Conservation (phyloP, 2,113 vertebrate genomes). For the Chitala chitala region DNA sequence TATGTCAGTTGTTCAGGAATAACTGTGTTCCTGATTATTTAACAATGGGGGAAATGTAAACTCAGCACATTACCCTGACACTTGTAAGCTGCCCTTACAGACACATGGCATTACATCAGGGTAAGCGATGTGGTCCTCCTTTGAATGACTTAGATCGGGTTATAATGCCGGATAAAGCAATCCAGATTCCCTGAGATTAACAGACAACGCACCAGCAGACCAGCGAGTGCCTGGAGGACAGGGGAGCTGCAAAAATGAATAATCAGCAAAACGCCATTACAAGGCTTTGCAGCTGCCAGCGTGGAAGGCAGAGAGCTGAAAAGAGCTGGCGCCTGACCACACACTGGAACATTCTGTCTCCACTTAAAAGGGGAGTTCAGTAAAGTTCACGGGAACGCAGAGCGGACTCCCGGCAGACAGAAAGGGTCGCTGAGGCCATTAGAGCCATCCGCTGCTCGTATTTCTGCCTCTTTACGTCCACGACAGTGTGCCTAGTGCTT, state of each 20-base stretch:
- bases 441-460: neutral
- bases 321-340: neutral
- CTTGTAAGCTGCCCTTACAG: too few relatives aligned
- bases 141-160: too few relatives aligned
- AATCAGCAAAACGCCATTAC: neutral
- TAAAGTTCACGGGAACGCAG: neutral
- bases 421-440: neutral
- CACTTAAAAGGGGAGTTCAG: neutral
- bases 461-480: neutral
- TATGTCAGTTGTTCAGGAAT: too few relatives aligned
- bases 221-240: neutral
- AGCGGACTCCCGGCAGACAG: neutral
- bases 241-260: neutral
- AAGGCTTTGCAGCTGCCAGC: neutral
- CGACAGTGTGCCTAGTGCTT: neutral
- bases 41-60: too few relatives aligned
- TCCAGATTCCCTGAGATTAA: conserved; percentile 5
- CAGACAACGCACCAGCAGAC: neutral
- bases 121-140: too few relatives aligned
- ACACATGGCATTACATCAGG: too few relatives aligned
- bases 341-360: conserved; percentile 18
- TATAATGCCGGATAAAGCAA: neutral
- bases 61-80: too few relatives aligned
- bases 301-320: neutral
- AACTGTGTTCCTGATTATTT: too few relatives aligned